These are phyloP conservation scores for Octodonta nipae DNA, from an alignment of 2,888 invertebrate species.

Conservation along the genomic window DNA sequence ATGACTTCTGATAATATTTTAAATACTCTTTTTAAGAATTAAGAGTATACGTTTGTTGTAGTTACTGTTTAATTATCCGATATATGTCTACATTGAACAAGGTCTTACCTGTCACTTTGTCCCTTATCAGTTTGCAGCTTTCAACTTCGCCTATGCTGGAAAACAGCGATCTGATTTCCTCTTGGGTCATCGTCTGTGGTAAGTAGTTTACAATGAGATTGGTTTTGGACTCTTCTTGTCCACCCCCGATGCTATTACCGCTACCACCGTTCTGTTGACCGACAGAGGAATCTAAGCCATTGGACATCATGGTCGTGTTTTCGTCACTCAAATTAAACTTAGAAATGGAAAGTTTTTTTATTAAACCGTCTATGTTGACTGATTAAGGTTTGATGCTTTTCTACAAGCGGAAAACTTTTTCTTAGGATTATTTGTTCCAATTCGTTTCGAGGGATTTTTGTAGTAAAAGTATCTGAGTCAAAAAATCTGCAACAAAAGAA, in stretches of 20 bases:
- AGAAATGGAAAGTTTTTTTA: conserved; percentile 15
- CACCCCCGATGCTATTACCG: conserved; percentile 40
- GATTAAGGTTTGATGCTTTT: conserved; percentile 15
- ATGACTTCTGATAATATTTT: too few relatives aligned
- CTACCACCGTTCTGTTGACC: conserved; percentile 76
- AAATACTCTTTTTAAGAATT: too few relatives aligned
- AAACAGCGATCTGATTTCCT: conserved; percentile 94
- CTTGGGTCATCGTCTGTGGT: conserved; percentile 99
- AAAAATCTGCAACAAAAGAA: conserved; percentile 24
- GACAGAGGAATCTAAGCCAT: conserved; percentile 64
- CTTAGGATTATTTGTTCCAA: conserved; percentile 11
- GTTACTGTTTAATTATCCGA: too few relatives aligned
- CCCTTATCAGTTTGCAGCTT: conserved; percentile 96
- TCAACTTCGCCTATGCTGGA: conserved; percentile 98
- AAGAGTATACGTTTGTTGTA: too few relatives aligned
- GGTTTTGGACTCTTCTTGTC: conserved; percentile 87
- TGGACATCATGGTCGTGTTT: conserved; percentile 54
- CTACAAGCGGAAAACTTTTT: conserved; percentile 12
- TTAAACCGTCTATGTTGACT: too few relatives aligned
- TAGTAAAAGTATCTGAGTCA: conserved; percentile 17
- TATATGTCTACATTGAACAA: too few relatives aligned
- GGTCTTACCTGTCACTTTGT: conserved; percentile 81
- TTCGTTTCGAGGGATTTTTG: conserved; percentile 11
- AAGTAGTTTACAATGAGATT: conserved; percentile 99
- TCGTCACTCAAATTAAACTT: conserved; percentile 26